phyloP scores from a whole-genome alignment of 2,113 vertebrate genomes.

The Fregetta grallaria region DNA sequence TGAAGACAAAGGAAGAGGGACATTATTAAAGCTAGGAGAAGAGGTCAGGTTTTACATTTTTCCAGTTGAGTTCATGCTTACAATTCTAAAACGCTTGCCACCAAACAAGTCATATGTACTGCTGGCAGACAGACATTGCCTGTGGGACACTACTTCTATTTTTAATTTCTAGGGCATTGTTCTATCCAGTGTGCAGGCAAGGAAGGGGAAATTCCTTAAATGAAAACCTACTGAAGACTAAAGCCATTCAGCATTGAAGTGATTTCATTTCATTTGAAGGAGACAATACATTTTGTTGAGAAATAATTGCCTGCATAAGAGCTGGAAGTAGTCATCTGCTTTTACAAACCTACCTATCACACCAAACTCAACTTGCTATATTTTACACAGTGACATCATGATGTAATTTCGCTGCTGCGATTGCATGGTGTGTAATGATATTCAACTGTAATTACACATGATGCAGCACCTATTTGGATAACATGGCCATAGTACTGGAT shows the following conservation, averaged over 20 bases:
- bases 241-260: neutral
- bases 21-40: neutral
- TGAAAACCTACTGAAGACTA: neutral
- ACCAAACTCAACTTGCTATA: neutral
- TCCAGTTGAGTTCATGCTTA: conserved; percentile 25
- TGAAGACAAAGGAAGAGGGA: neutral
- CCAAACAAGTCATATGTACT: conserved; percentile 20
- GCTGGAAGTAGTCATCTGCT: neutral
- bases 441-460: neutral
- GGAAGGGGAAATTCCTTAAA: conserved; percentile 6
- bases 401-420: neutral
- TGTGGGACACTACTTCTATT: conserved; percentile 50
- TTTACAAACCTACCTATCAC: neutral
- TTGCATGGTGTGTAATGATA: neutral
- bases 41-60: conserved; percentile 1
- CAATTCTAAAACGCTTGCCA: conserved; percentile 22
- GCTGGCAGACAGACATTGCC: conserved; percentile 34
- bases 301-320: rapidly evolving
- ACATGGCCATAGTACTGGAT: neutral
- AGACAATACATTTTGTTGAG: neutral
- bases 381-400: neutral
- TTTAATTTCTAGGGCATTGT: conserved; percentile 53
- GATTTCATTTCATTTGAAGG: neutral
- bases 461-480: neutral
- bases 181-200: neutral